A percentile compares a stretch with the other conserved stretches of the same genome.
Evolutionary conservation across 2,797 vertebrate genomes (phyloP).

Genomic region (Peromyscus nudipes): DNA sequence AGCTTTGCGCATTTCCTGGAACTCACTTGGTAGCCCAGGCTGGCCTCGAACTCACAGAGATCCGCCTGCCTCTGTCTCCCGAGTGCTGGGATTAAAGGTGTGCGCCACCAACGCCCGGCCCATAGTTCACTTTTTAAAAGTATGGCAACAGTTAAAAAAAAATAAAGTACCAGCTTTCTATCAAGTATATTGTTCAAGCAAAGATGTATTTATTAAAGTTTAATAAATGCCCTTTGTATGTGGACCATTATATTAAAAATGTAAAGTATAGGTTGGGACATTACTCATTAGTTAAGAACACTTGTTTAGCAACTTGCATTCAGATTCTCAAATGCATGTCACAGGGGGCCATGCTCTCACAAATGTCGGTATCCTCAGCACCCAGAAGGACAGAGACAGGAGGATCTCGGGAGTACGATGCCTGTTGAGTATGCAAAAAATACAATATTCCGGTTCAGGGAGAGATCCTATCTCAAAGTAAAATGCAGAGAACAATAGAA

Average conservation of each 20-base stretch:
- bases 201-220: background rate
- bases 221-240: background rate
- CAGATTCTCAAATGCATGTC: background rate
- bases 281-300: background rate
- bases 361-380: background rate
- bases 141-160: background rate
- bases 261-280: background rate
- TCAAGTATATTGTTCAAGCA: background rate
- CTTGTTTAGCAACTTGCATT: background rate
- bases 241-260: background rate
- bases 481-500: background rate
- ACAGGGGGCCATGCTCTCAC: too few species aligned
- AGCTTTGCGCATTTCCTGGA: too few species aligned
- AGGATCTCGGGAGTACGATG: background rate
- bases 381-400: background rate
- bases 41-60: too few species aligned
- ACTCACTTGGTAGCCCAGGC: too few species aligned
- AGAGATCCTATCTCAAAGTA: background rate
- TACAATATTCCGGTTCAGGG: background rate
- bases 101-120: too few species aligned
- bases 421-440: background rate
- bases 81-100: too few species aligned
- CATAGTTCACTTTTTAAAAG: slow-evolving; percentile 12
- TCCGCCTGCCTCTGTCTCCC: too few species aligned
- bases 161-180: background rate